phyloP scores from a whole-genome alignment of 2,888 invertebrate genomes.

The Sphaeridia pumilis region DNA sequence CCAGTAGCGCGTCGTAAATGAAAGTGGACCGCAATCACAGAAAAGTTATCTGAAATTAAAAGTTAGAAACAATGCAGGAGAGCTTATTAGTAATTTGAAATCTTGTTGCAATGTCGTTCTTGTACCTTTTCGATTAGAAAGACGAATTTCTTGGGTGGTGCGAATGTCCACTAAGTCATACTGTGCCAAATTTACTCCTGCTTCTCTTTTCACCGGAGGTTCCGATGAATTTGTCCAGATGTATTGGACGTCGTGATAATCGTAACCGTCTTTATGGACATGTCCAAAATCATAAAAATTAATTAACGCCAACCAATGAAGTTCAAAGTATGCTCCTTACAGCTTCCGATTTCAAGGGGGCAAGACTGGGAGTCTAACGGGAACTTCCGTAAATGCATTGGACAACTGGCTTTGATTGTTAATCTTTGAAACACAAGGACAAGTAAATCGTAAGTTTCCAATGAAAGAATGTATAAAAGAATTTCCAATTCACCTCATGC shows the following conservation, averaged over 20 bases:
- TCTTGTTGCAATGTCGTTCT: background rate
- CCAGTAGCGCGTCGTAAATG: constrained; percentile 40
- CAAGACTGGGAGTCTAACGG: constrained; percentile 45
- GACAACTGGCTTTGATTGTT: constrained; percentile 44
- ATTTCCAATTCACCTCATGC: constrained; percentile 38
- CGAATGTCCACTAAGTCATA: constrained; percentile 48
- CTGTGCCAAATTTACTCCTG: constrained; percentile 47
- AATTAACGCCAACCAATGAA: background rate
- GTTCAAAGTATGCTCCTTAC: constrained; percentile 38
- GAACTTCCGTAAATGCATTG: constrained; percentile 45
- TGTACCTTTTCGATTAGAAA: constrained; percentile 32
- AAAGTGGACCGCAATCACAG: constrained; percentile 39
- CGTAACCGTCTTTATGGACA: constrained; percentile 45
- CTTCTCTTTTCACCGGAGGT: constrained; percentile 44
- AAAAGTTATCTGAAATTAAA: constrained; percentile 37
- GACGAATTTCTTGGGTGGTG: constrained; percentile 37
- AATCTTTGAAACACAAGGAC: constrained; percentile 38
- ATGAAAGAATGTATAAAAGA: background rate
- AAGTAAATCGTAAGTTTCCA: background rate
- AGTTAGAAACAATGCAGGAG: background rate
- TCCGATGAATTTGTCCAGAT: constrained; percentile 42
- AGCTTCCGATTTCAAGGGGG: constrained; percentile 43
- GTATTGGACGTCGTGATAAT: constrained; percentile 47
- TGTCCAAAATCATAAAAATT: background rate
- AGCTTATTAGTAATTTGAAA: background rate